Evolutionary conservation across 2,797 vertebrate genomes (phyloP), one percentile per base, ranked within the genome.

Genomic region (Hafferia zeledoni): DNA sequence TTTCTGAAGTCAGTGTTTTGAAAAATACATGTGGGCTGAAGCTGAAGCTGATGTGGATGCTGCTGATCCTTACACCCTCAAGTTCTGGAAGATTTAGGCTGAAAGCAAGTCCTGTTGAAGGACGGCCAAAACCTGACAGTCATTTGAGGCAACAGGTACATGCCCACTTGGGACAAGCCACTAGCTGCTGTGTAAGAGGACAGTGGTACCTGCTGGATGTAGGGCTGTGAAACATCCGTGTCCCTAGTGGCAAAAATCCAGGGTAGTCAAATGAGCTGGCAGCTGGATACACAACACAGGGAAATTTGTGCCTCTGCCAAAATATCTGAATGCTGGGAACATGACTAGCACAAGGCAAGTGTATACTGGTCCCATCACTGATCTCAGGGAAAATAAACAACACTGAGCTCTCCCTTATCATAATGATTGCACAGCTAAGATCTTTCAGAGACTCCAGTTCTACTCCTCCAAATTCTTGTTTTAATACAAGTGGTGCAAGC

Each of bases 171-270:
- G 35, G 53, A 44, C 75, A 74, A 69, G 31, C 28, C 55, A 47
- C 28, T 11, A 56, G 43, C 63, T 90, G 57, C 49, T 87, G 33
- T 71, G 47, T n/a, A 70, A 11, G 59, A 79, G 46, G 41, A 23
- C 18, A 65, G 64, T 2, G 30, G 39, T 4, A 8, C 27, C 30
- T 13, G 35, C 17, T 39, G 55, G 68, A 74, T 0, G 0, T 0
- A 39, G 33, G 23, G 33, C 76, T 89, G 39, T 44, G 75, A 65
- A 89, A 83, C 53, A 80, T 25, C 25, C 1, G 0, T 43, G 47
- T 33, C 55, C 33, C 41, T 15, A 2, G 1, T 23, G 35, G 82
- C 57, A 93, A 75, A 91, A 83, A 39, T 39, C 50, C 65, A 71
- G 49, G 47, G 61, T 74, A 93, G 85, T 20, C 76, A 75, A 49